phyloP scores from a whole-genome alignment of 2,113 vertebrate genomes.

The Sisor rabdophorus region DNA sequence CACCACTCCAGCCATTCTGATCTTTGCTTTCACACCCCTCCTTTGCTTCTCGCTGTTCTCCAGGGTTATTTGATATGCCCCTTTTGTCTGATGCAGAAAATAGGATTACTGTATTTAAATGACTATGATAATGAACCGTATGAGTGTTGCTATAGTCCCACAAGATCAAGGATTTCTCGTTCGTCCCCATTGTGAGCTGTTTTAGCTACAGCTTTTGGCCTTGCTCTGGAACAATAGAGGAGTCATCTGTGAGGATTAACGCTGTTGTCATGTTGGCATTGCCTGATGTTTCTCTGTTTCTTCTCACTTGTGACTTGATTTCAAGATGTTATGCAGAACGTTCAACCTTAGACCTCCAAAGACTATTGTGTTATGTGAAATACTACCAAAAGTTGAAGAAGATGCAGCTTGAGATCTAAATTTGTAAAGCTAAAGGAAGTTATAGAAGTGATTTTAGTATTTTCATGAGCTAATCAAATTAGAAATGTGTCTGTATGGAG shows the following conservation, averaged over 20 bases:
- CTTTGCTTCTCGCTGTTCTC: slow-evolving; percentile 43
- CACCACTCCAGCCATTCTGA: slow-evolving; percentile 43
- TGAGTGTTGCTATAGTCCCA: slow-evolving; percentile 46
- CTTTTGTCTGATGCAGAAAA: slow-evolving; percentile 80
- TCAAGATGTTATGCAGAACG: slow-evolving; percentile 1
- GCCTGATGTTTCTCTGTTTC: slow-evolving; percentile 49
- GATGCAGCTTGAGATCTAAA: not conserved
- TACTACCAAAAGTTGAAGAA: not conserved
- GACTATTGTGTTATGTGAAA: slow-evolving; percentile 1
- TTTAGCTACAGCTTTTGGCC: slow-evolving; percentile 52
- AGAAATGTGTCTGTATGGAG: not conserved
- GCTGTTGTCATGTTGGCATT: slow-evolving; percentile 48
- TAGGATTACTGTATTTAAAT: slow-evolving; percentile 96
- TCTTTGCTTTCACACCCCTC: slow-evolving; percentile 44
- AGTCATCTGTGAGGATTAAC: slow-evolving; percentile 53
- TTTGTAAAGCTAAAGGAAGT: not conserved
- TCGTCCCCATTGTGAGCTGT: slow-evolving; percentile 49
- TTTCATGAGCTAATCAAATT: not conserved
- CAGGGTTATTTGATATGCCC: slow-evolving; percentile 65
- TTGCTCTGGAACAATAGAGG: slow-evolving; percentile 47
- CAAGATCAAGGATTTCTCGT: slow-evolving; percentile 50
- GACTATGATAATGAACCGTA: slow-evolving; percentile 86
- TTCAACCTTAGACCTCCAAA: slow-evolving; percentile 31
- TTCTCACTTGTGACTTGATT: slow-evolving; percentile 27
- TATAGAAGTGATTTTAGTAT: not conserved